Percentiles rank a stretch among this genome's conserved stretches.
phyloP scores from a whole-genome alignment of 2,797 vertebrate genomes.

The Onychomys torridus region DNA sequence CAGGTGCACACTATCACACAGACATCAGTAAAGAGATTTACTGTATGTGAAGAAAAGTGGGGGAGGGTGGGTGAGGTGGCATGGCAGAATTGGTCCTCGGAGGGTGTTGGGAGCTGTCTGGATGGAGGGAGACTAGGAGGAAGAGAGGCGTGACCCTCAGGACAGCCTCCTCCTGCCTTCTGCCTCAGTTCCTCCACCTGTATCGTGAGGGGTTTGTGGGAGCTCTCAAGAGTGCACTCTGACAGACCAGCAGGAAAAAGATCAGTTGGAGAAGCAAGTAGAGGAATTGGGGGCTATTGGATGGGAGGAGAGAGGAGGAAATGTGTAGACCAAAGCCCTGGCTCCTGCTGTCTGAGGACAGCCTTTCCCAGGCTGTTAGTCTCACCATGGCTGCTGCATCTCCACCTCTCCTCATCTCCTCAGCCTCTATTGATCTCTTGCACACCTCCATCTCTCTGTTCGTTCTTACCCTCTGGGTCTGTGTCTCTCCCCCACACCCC shows the following conservation, averaged over 20 bases:
- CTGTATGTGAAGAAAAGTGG: background rate
- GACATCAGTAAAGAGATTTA: background rate
- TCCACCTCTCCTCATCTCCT: background rate
- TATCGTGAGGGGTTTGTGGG: background rate
- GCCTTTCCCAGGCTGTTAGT: background rate
- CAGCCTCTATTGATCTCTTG: constrained; percentile 38
- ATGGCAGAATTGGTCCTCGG: background rate
- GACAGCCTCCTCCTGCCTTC: background rate
- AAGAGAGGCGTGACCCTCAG: background rate
- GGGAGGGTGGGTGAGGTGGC: background rate
- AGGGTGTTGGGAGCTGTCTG: background rate
- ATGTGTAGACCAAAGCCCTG: background rate
- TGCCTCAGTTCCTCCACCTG: constrained; percentile 2
- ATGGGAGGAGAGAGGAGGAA: background rate
- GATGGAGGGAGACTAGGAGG: background rate
- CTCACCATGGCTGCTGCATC: background rate
- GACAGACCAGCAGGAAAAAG: background rate
- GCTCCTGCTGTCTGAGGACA: background rate
- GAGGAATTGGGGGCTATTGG: background rate
- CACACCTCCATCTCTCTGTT: constrained; percentile 38
- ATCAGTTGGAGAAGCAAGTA: background rate
- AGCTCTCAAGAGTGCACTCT: background rate
- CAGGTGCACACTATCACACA: background rate
- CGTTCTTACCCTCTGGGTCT: background rate
- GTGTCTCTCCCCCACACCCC: background rate